Evolutionary conservation across 2,797 vertebrate genomes (phyloP).

Genomic region (Loris lydekkerianus): DNA sequence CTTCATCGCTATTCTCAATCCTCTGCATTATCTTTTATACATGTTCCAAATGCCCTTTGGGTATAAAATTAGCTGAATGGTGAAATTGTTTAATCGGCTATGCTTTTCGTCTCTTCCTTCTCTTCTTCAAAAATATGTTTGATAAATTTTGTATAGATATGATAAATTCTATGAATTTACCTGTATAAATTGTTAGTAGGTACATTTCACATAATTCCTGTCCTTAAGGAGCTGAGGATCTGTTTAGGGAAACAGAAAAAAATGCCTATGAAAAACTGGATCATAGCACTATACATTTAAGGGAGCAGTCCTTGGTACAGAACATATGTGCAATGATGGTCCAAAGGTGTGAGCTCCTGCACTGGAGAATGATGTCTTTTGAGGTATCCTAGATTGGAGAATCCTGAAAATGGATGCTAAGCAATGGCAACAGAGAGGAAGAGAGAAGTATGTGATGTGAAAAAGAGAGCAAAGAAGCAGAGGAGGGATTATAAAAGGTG

Average conservation of each 20-base stretch:
- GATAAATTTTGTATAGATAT: not conserved
- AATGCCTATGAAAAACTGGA: constrained; percentile 30
- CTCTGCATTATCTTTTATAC: not conserved
- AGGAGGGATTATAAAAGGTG: not conserved
- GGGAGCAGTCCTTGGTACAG: not conserved
- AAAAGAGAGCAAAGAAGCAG: not conserved
- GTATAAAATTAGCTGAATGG: constrained; percentile 35
- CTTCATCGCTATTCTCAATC: not conserved
- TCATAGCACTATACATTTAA: not conserved
- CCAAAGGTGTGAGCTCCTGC: not conserved
- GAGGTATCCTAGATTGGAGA: not conserved
- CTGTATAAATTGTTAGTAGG: not conserved
- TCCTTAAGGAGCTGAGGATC: constrained; percentile 8
- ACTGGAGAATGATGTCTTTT: not conserved
- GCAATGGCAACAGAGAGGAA: not conserved
- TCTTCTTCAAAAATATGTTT: constrained; percentile 53
- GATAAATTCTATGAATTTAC: not conserved
- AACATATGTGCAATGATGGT: not conserved
- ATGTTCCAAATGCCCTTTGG: constrained; percentile 2
- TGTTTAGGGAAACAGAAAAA: constrained; percentile 46
- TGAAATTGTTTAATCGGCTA: not conserved
- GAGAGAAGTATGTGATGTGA: not conserved
- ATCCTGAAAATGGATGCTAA: not conserved
- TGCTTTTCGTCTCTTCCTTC: not conserved
- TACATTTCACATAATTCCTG: not conserved